phyloP scores from a whole-genome alignment of 2,888 invertebrate genomes.

The Drosophila sordidapex region DNA sequence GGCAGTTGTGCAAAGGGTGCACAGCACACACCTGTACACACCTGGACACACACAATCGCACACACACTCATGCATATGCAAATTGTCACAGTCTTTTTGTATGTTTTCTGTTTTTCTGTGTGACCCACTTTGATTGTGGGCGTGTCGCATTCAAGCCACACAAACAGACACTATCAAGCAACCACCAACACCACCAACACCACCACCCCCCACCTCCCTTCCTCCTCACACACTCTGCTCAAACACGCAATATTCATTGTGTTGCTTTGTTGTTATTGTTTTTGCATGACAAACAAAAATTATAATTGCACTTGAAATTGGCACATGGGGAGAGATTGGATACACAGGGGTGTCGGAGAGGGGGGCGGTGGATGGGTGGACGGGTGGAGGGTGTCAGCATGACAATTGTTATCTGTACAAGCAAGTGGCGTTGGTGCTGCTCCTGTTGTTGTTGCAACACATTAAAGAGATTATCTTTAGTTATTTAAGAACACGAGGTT shows the following conservation, averaged over 20 bases:
- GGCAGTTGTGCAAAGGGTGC: neutral
- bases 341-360: neutral
- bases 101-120: slow-evolving; percentile 19
- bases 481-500: slow-evolving; percentile 19
- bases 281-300: slow-evolving; percentile 79
- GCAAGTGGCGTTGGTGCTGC: neutral
- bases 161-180: neutral
- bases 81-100: slow-evolving; percentile 57
- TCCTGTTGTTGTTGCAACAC: slow-evolving; percentile 11
- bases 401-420: slow-evolving; percentile 56
- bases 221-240: neutral
- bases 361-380: neutral
- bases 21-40: slow-evolving; percentile 38
- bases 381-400: slow-evolving; percentile 23
- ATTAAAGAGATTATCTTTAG: slow-evolving; percentile 40
- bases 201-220: neutral
- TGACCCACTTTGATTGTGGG: slow-evolving; percentile 77
- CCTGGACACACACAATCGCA: slow-evolving; percentile 27
- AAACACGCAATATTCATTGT: slow-evolving; percentile 47
- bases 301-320: slow-evolving; percentile 79
- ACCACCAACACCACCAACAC: neutral
- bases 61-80: slow-evolving; percentile 68
- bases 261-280: slow-evolving; percentile 60
- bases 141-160: slow-evolving; percentile 39
- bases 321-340: slow-evolving; percentile 37